Conservation (phyloP, 2,797 vertebrate genomes). For the Synanceia verrucosa region DNA sequence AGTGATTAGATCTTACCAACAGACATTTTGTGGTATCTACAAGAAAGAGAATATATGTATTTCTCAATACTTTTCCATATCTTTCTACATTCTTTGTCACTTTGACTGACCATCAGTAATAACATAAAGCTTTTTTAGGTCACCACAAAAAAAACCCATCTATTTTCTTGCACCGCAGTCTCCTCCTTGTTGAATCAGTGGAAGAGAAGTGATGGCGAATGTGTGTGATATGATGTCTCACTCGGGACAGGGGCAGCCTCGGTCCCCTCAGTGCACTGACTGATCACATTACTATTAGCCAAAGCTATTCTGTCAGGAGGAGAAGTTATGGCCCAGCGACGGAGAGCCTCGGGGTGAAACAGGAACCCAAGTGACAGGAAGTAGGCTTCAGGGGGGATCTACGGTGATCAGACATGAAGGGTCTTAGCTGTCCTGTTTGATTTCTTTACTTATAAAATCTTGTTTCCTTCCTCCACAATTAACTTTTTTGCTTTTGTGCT, state of each 20-base stretch:
- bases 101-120: not conserved
- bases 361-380: slow-evolving; percentile 60
- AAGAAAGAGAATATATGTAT: not conserved
- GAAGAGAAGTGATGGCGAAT: slow-evolving; percentile 56
- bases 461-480: slow-evolving; percentile 24
- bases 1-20: too few species aligned
- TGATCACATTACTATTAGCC: slow-evolving; percentile 77
- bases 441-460: slow-evolving; percentile 35
- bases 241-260: slow-evolving; percentile 61
- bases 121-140: slow-evolving; percentile 32
- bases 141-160: slow-evolving; percentile 7
- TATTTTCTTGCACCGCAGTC: slow-evolving; percentile 2
- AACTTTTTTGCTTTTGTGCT: not conserved
- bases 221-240: slow-evolving; percentile 70
- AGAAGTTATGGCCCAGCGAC: slow-evolving; percentile 56
- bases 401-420: slow-evolving; percentile 64
- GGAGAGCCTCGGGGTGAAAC: slow-evolving; percentile 45
- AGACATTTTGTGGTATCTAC: too few species aligned
- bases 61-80: not conserved
- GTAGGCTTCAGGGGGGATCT: slow-evolving; percentile 42
- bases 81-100: not conserved
- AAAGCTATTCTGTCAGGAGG: slow-evolving; percentile 71
- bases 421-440: slow-evolving; percentile 40
- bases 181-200: slow-evolving; percentile 49
- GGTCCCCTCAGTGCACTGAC: slow-evolving; percentile 71